phyloP scores from a whole-genome alignment of 2,113 vertebrate species.

The Eulemur macaco region DNA sequence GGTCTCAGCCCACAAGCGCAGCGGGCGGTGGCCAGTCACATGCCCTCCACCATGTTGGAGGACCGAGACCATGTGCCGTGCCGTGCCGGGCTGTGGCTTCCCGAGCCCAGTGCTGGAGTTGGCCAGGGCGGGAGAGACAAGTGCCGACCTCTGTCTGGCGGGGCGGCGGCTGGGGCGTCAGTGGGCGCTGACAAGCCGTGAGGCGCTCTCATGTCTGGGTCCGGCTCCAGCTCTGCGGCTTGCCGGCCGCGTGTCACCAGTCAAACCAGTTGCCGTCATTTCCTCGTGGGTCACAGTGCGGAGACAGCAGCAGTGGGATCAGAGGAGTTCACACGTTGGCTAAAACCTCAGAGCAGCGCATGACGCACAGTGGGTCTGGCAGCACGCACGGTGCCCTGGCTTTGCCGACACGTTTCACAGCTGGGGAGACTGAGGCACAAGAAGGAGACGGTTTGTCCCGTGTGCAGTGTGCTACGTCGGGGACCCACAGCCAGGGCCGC shows the following conservation, averaged over 20 bases:
- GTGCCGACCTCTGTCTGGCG: fast-evolving
- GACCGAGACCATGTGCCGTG: fast-evolving
- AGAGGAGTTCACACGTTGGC: not conserved
- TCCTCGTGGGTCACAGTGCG: not conserved
- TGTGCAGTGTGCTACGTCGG: no score
- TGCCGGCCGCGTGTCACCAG: not conserved
- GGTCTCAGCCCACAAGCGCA: not conserved
- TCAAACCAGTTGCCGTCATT: not conserved
- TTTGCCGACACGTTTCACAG: not conserved
- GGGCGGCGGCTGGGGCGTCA: not conserved
- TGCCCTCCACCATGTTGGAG: not conserved
- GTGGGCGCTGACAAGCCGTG: fast-evolving
- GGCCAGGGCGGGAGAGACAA: not conserved
- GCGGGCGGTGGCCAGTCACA: not conserved
- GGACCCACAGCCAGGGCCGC: no score
- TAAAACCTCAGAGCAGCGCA: not conserved
- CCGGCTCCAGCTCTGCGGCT: not conserved
- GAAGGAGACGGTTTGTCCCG: not conserved
- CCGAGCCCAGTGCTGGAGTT: fast-evolving
- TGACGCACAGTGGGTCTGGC: fast-evolving
- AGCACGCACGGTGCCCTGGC: not conserved
- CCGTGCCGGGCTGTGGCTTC: no score
- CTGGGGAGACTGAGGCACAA: not conserved
- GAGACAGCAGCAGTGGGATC: no score
- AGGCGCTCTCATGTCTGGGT: no score